A percentile compares a stretch with the other conserved stretches of the same genome.
These are phyloP conservation scores for Hypotaenidia okinawae DNA, from an alignment of 2,797 vertebrate species.

Conservation along the genomic window DNA sequence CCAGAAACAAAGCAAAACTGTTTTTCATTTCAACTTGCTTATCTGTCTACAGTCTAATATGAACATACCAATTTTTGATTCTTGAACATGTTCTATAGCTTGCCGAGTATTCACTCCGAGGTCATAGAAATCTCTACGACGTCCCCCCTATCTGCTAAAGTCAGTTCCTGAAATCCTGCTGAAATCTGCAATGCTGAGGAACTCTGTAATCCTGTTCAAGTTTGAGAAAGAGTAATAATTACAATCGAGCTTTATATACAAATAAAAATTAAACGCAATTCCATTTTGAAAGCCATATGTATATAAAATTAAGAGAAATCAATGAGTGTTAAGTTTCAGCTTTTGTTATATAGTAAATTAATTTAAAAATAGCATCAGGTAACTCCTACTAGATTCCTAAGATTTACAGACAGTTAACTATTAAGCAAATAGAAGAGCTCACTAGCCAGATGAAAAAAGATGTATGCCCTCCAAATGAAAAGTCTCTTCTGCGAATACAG, in stretches of 20 bases:
- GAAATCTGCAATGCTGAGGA: conserved; percentile 75
- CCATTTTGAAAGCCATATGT: background rate
- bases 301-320: background rate
- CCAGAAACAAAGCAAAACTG: background rate
- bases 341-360: background rate
- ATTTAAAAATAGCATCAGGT: background rate
- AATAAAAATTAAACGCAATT: background rate
- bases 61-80: conserved; percentile 87
- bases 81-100: conserved; percentile 87
- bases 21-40: background rate
- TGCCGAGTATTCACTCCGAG: conserved; percentile 88
- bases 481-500: background rate
- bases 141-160: conserved; percentile 87
- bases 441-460: background rate
- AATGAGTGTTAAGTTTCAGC: background rate
- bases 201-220: background rate
- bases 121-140: conserved; percentile 87
- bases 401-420: background rate
- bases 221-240: background rate
- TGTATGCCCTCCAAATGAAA: background rate
- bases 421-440: background rate
- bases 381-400: background rate
- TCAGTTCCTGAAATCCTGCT: conserved; percentile 88
- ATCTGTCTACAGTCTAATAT: background rate
- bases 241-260: background rate